phyloP scores from a whole-genome alignment of 2,888 invertebrate species.

The Macropis europaea region DNA sequence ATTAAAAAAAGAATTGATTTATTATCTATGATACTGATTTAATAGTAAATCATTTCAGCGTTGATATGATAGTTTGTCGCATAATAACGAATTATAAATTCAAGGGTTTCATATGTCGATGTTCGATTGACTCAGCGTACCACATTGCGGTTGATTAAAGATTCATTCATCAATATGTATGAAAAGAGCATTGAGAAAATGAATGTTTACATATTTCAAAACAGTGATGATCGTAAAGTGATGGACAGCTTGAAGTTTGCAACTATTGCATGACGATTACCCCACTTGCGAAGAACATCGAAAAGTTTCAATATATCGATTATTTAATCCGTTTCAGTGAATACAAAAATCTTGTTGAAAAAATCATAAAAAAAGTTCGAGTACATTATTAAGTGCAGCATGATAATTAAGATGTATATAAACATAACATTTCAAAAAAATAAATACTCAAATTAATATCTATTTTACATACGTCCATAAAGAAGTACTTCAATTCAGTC shows the following conservation, averaged over 20 bases:
- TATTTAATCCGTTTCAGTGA: background rate
- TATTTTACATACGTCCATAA: background rate
- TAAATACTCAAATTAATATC: background rate
- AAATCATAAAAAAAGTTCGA: background rate
- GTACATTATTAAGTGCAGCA: background rate
- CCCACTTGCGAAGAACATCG: background rate
- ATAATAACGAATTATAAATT: constrained; percentile 21
- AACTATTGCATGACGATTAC: background rate
- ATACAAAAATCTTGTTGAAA: background rate
- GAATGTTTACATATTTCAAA: background rate
- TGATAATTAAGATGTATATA: background rate
- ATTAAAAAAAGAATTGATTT: constrained; percentile 2
- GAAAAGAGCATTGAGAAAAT: background rate
- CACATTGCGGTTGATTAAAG: constrained; percentile 18
- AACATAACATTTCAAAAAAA: background rate
- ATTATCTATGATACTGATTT: constrained; percentile 10
- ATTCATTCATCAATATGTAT: constrained; percentile 5
- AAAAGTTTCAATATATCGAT: background rate
- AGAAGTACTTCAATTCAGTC: background rate
- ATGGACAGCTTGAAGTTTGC: background rate
- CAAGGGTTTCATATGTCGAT: constrained; percentile 2
- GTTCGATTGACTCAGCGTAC: background rate
- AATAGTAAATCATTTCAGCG: constrained; percentile 18
- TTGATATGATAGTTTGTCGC: constrained; percentile 27
- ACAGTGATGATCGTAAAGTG: background rate